Conservation (phyloP, 2,797 vertebrate genomes). For the Cyclura pinguis region DNA sequence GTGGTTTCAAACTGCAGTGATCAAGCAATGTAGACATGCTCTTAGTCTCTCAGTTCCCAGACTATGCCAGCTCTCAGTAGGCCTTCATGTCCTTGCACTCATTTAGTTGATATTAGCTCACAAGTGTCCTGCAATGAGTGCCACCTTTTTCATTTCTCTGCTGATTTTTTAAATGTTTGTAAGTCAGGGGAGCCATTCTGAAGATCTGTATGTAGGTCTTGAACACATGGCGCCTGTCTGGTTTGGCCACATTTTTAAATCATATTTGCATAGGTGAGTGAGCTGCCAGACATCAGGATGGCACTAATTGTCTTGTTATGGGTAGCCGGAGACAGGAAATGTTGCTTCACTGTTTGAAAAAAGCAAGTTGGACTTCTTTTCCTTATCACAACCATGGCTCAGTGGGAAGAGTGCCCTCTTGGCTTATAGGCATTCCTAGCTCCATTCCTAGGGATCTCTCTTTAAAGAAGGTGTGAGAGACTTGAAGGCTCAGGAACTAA, state of each 20-base stretch:
- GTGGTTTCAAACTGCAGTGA: too few species aligned
- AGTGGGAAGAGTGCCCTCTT: not conserved
- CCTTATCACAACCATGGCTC: not conserved
- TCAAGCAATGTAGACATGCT: too few species aligned
- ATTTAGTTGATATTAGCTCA: not conserved
- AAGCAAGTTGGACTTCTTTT: not conserved
- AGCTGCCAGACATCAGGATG: slow-evolving; percentile 33
- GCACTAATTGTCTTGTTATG: slow-evolving; percentile 16
- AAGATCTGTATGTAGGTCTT: not conserved
- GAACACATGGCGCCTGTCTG: not conserved
- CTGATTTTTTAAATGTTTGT: not conserved
- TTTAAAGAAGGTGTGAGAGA: too few species aligned
- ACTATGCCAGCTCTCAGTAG: not conserved
- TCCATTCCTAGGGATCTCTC: too few species aligned
- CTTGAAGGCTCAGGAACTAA: too few species aligned
- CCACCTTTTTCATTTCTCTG: too few species aligned
- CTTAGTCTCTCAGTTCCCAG: not conserved
- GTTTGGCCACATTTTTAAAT: slow-evolving; percentile 7
- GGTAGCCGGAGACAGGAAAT: not conserved
- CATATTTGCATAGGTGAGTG: slow-evolving; percentile 37
- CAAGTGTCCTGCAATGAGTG: not conserved
- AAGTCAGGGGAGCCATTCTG: not conserved
- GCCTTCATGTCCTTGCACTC: too few species aligned
- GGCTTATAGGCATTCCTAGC: not conserved
- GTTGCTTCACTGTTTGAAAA: not conserved